Evolutionary conservation across 2,888 invertebrate genomes (phyloP).

Genomic region (Cyrtodaria siliqua): DNA sequence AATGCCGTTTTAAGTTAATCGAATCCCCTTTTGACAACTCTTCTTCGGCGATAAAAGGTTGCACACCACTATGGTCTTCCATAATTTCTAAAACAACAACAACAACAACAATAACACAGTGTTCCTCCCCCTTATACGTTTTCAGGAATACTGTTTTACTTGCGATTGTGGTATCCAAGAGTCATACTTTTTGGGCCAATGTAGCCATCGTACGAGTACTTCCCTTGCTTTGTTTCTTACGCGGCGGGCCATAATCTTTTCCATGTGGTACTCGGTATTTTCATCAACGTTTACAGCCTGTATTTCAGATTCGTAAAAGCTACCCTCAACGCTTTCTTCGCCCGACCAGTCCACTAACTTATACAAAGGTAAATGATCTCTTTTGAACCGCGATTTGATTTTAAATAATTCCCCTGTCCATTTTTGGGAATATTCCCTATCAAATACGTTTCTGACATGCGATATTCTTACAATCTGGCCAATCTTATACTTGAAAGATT

Average conservation of each 20-base stretch:
- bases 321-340: conserved; percentile 19
- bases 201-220: conserved; percentile 31
- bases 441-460: conserved; percentile 3
- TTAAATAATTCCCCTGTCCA: conserved; percentile 12
- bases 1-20: too few species aligned
- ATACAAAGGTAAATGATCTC: conserved; percentile 32
- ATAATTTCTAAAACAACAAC: too few species aligned
- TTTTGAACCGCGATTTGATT: neutral
- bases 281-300: conserved; percentile 23
- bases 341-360: conserved; percentile 30
- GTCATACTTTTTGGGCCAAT: conserved; percentile 38
- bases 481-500: neutral
- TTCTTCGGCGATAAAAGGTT: too few species aligned
- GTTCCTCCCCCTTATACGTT: too few species aligned
- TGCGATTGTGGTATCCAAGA: conserved; percentile 29
- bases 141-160: neutral
- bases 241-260: conserved; percentile 5
- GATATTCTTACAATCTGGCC: neutral
- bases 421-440: conserved; percentile 14
- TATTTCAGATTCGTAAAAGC: conserved; percentile 27
- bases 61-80: too few species aligned
- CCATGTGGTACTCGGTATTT: conserved; percentile 16
- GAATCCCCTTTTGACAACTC: too few species aligned
- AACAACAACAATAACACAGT: too few species aligned
- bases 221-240: conserved; percentile 12